Evolutionary conservation across 2,797 vertebrate genomes (phyloP).

Genomic region (Lates japonicus): DNA sequence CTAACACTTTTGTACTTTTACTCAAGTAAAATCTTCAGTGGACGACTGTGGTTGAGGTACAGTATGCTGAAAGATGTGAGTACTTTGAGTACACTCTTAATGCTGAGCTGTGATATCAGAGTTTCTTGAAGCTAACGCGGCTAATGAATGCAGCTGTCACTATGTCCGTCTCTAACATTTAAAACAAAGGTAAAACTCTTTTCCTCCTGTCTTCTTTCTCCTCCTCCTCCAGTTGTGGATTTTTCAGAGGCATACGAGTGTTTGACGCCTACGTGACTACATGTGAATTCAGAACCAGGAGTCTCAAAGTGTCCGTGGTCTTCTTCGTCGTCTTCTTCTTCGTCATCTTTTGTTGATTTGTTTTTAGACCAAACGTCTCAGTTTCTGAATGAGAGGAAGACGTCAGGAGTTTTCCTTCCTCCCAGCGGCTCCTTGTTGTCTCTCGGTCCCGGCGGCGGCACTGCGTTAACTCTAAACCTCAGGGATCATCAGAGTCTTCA

Average conservation of each 20-base stretch:
- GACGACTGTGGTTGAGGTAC: too few relatives aligned
- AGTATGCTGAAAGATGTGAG: too few relatives aligned
- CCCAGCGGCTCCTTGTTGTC: slow-evolving; percentile 46
- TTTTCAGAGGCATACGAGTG: neutral
- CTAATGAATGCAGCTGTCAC: too few relatives aligned
- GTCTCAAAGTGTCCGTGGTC: slow-evolving; percentile 1
- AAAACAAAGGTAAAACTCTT: too few relatives aligned
- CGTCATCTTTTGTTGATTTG: slow-evolving; percentile 13
- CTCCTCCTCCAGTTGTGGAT: neutral
- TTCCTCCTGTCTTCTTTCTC: too few relatives aligned
- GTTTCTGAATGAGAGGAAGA: neutral
- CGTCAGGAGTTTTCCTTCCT: slow-evolving; percentile 7
- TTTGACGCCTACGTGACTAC: slow-evolving; percentile 2
- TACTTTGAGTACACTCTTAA: too few relatives aligned
- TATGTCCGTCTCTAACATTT: too few relatives aligned
- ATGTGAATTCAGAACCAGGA: neutral
- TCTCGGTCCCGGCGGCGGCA: slow-evolving; percentile 11
- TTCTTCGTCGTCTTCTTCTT: neutral
- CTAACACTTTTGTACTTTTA: too few relatives aligned
- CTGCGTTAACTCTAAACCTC: slow-evolving; percentile 53
- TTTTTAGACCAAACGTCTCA: neutral
- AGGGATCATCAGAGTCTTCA: slow-evolving; percentile 31
- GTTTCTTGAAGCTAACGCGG: too few relatives aligned
- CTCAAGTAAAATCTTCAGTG: too few relatives aligned
- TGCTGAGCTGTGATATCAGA: too few relatives aligned